Conservation (phyloP, 1,140 invertebrate species). For the Bradysia coprophila region DNA sequence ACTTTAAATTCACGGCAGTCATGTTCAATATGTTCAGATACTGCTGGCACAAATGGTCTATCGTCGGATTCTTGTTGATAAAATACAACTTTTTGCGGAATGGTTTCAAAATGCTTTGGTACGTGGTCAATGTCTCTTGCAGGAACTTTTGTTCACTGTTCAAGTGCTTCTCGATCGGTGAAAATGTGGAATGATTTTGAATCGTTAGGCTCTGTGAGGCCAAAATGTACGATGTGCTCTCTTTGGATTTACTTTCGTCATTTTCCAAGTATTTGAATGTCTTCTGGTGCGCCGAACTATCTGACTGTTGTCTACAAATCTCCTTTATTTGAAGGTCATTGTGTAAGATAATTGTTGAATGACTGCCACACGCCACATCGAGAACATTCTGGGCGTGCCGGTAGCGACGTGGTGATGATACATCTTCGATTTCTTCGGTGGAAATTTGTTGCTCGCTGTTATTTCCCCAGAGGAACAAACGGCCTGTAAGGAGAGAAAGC, state of each 20-base stretch:
- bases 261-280: not conserved
- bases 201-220: not conserved
- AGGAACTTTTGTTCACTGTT: constrained; percentile 41
- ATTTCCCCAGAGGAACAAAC: constrained; percentile 64
- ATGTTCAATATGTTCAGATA: constrained; percentile 51
- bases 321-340: constrained; percentile 15
- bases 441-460: constrained; percentile 43
- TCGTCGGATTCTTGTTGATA: not conserved
- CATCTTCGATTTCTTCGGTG: constrained; percentile 5
- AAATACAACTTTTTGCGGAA: constrained; percentile 32
- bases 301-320: not conserved
- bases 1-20: constrained; percentile 42
- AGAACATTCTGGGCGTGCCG: constrained; percentile 30
- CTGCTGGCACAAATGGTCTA: constrained; percentile 27
- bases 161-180: constrained; percentile 7
- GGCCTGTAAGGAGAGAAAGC: constrained; percentile 15
- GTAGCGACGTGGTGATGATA: constrained; percentile 25
- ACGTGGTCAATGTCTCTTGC: constrained; percentile 42
- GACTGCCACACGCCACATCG: constrained; percentile 52
- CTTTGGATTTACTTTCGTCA: not conserved
- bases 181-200: constrained; percentile 1
- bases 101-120: constrained; percentile 38
- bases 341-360: constrained; percentile 51
- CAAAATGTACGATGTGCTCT: not conserved
- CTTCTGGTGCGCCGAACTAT: not conserved